phyloP scores from a whole-genome alignment of 2,113 vertebrate genomes.

The Megaceryle torquata region DNA sequence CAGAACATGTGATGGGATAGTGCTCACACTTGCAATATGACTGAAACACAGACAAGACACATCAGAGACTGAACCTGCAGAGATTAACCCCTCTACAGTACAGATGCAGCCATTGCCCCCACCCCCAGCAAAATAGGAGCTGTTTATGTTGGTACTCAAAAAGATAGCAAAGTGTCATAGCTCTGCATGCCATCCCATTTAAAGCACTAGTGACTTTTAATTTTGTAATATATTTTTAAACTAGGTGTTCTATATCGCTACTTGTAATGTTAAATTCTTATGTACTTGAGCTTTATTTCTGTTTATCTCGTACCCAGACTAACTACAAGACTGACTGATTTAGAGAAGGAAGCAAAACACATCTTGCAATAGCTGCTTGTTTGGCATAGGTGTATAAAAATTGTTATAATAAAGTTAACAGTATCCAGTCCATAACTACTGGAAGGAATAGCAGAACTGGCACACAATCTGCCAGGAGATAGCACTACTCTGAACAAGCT shows the following conservation, averaged over 20 bases:
- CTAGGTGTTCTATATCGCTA: neutral
- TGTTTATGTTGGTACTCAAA: neutral
- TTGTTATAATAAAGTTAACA: neutral
- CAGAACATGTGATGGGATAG: fast-evolving
- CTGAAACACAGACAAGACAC: neutral
- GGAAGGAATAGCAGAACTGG: neutral
- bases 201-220: neutral
- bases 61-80: neutral
- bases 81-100: neutral
- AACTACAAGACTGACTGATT: neutral
- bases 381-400: neutral
- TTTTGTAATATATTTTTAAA: neutral
- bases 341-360: neutral
- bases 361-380: neutral
- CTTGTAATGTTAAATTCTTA: neutral
- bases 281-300: neutral
- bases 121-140: neutral
- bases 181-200: neutral
- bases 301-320: neutral
- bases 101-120: neutral
- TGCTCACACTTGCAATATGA: neutral
- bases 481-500: neutral
- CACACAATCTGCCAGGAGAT: neutral
- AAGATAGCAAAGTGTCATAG: neutral
- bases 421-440: neutral